Percentiles rank a stretch among this genome's conserved stretches.
Evolutionary conservation across 2,113 vertebrate species (phyloP).

Genomic region (Crotalus helleri): DNA sequence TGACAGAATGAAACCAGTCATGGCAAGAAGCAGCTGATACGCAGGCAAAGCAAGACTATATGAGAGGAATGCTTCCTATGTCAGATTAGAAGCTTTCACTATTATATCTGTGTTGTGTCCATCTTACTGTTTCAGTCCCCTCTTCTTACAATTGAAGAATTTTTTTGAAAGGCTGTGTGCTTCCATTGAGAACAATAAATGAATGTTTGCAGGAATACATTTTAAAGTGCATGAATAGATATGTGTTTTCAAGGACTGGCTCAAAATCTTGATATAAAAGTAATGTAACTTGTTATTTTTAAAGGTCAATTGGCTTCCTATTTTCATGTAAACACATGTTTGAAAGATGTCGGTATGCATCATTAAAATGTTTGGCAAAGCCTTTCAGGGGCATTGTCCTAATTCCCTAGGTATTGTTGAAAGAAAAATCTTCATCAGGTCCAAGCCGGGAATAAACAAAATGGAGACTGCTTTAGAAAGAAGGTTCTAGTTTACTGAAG

Average conservation of each 20-base stretch:
- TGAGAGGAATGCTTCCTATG: neutral
- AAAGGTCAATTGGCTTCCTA: neutral
- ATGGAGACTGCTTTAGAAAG: too few relatives aligned
- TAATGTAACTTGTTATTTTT: neutral
- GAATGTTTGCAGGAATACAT: neutral
- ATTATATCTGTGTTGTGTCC: neutral
- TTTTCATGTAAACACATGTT: neutral
- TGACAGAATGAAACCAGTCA: slow-evolving; percentile 3
- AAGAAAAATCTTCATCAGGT: too few relatives aligned
- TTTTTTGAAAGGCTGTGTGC: neutral
- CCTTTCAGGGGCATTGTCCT: neutral
- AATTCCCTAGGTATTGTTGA: neutral
- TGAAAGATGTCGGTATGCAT: neutral
- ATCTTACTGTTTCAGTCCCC: neutral
- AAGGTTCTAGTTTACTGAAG: too few relatives aligned
- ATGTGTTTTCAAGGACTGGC: neutral
- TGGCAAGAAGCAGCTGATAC: neutral
- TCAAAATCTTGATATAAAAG: neutral
- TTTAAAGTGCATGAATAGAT: neutral
- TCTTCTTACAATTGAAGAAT: neutral
- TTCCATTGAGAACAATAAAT: neutral
- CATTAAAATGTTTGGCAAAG: neutral
- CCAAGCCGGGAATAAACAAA: too few relatives aligned
- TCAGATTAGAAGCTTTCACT: neutral
- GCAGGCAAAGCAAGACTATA: neutral